Base-by-base conservation (phyloP, 2,888 invertebrate genomes). In the Entomobrya proxima region DNA sequence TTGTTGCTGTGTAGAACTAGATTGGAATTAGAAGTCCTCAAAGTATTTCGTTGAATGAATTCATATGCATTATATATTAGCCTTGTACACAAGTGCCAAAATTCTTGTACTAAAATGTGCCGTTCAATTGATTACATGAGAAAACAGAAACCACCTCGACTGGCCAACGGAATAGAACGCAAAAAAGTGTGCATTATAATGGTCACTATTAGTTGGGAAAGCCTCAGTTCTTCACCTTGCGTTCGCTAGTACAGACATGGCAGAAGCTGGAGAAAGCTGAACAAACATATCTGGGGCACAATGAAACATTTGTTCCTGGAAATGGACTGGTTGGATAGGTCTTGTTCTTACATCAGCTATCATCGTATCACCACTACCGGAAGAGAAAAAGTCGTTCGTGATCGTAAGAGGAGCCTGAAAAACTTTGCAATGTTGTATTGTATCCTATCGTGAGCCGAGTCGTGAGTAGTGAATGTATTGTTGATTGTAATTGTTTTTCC, bases 161-260 rank as follows among this genome's bases (percentile, higher is more conserved):
- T 15, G 44, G 11, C 32, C n/a, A 6, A 32, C 4, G 5, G 24
- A 9, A 69, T 24, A 18, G 24, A n/a, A 37, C 15, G 40, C 67
- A 40, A 4, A 15, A 69, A 40, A 21, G 61, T 32, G 11, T 24
- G 24, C 27, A 13, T 58, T 67, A 27, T 69, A 69, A 69, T 47
- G 69, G 47, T 30, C 47, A 44, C 24, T 18, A 21, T 24, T 21
- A 15, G 27, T 15, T 44, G 47, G n/a, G 44, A 74, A 50, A 52
- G 52, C 32, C 50, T 74, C 32, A 74, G 74, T 74, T 74, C 32
- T 50, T 52, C 74, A 74, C 52, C 52, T 52, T 9, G 52, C 52
- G 74, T 52, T 18, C 27, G 74, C 18, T 32, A 32, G 72, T 35
- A 35, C 32, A 52, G 32, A 74, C 44, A 52, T 37, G 40, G 3